Conservation (phyloP, 2,797 vertebrate species). For the Stomatorhinus walkeri region DNA sequence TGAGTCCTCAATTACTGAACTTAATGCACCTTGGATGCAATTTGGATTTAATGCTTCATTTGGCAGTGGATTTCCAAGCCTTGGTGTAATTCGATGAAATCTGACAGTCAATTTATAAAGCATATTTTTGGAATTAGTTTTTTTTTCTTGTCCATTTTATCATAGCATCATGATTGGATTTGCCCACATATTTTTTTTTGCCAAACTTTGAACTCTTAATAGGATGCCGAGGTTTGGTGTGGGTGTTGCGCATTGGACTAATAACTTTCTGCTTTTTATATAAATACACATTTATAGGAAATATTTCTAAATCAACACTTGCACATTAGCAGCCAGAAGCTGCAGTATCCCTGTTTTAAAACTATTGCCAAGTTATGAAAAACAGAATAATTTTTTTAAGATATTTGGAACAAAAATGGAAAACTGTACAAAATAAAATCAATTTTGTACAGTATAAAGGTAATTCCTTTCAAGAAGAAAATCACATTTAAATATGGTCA, state of each 20-base stretch:
- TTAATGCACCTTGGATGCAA: constrained; percentile 55
- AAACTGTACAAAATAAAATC: not conserved
- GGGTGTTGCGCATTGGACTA: not conserved
- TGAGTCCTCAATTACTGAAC: constrained; percentile 51
- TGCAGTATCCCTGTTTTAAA: not conserved
- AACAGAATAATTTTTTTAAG: not conserved
- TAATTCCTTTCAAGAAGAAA: not conserved
- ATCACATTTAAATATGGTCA: not conserved
- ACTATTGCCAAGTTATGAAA: not conserved
- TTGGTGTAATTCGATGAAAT: constrained; percentile 57
- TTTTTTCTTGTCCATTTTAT: constrained; percentile 36
- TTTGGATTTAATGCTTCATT: constrained; percentile 63
- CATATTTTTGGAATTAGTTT: constrained; percentile 61
- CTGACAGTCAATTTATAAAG: constrained; percentile 65
- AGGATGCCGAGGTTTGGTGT: constrained; percentile 12
- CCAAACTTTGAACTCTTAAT: constrained; percentile 30
- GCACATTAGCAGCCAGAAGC: not conserved
- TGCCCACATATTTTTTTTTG: constrained; percentile 29
- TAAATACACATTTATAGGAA: not conserved
- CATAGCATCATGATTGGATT: constrained; percentile 54
- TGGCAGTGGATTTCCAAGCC: constrained; percentile 49
- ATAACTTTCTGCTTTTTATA: not conserved
- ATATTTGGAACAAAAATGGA: not conserved
- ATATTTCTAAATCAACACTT: not conserved
- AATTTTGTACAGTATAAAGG: not conserved